Percentiles rank a stretch among this genome's conserved stretches.
phyloP scores from a whole-genome alignment of 1,140 invertebrate species.

The Copidosoma floridanum region DNA sequence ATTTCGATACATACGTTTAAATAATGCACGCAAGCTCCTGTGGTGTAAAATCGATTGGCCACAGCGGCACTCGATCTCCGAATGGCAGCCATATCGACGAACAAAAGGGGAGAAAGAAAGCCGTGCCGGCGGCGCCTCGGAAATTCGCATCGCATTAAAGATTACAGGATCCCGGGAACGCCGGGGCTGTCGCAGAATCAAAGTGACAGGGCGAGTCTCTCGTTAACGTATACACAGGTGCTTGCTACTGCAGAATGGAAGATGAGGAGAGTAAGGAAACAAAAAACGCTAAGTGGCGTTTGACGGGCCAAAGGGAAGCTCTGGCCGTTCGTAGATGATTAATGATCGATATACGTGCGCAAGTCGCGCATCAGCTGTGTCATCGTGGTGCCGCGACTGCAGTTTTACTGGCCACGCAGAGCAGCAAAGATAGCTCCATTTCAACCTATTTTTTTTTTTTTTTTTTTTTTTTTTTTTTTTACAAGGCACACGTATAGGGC shows the following conservation, averaged over 20 bases:
- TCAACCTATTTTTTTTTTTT: not conserved
- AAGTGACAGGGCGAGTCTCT: too few species aligned
- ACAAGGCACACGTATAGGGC: too few species aligned
- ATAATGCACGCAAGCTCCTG: too few species aligned
- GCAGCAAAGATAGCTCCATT: conserved; percentile 26
- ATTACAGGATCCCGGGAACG: not conserved
- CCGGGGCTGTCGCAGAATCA: not conserved
- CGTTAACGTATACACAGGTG: too few species aligned
- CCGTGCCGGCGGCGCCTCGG: not conserved
- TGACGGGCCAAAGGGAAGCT: too few species aligned
- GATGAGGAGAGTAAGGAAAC: not conserved
- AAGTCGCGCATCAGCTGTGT: conserved; percentile 35
- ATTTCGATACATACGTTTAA: too few species aligned
- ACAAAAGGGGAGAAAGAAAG: too few species aligned
- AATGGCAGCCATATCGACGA: too few species aligned
- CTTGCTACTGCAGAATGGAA: too few species aligned
- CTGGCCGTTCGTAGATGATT: not conserved
- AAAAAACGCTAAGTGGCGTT: not conserved
- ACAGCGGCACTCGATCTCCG: too few species aligned
- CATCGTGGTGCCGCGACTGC: conserved; percentile 41
- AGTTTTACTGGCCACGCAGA: too few species aligned
- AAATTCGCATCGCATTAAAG: conserved; percentile 11
- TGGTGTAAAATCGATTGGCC: too few species aligned
- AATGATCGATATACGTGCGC: not conserved
- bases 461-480: conserved; percentile 6